These are phyloP conservation scores for Malaclemys terrapin DNA, from an alignment of 2,113 vertebrate species.

Conservation along the genomic window DNA sequence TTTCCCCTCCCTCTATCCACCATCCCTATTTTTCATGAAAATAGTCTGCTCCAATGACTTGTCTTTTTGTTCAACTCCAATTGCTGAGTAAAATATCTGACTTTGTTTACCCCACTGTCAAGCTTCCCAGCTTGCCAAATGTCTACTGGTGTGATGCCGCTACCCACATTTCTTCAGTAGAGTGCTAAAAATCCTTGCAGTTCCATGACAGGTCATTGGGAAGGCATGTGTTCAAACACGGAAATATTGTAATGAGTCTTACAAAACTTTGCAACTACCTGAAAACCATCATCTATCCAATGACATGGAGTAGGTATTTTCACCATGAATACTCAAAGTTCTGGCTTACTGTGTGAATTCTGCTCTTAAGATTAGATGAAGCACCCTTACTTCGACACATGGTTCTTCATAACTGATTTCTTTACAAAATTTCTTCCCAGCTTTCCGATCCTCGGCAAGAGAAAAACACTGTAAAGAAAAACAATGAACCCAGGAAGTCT, in stretches of 20 bases:
- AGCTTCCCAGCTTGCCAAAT: neutral
- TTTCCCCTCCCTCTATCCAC: neutral
- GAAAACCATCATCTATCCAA: neutral
- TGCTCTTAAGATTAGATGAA: neutral
- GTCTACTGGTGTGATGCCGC: neutral
- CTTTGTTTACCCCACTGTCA: neutral
- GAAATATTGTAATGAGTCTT: constrained; percentile 33
- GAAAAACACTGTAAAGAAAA: neutral
- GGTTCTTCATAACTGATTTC: constrained; percentile 7
- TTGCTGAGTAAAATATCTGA: neutral
- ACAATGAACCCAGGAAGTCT: rapidly evolving
- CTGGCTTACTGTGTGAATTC: neutral
- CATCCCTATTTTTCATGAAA: neutral
- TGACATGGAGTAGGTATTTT: neutral
- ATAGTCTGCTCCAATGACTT: neutral
- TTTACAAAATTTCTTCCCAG: neutral
- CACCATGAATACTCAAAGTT: neutral
- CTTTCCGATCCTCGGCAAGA: neutral
- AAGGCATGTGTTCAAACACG: neutral
- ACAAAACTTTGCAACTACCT: neutral
- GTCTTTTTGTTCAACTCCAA: neutral
- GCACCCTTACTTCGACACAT: neutral
- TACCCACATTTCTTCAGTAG: neutral
- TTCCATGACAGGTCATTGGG: neutral
- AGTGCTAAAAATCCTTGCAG: neutral